phyloP scores from a whole-genome alignment of 2,113 vertebrate genomes.

The Sialia sialis region DNA sequence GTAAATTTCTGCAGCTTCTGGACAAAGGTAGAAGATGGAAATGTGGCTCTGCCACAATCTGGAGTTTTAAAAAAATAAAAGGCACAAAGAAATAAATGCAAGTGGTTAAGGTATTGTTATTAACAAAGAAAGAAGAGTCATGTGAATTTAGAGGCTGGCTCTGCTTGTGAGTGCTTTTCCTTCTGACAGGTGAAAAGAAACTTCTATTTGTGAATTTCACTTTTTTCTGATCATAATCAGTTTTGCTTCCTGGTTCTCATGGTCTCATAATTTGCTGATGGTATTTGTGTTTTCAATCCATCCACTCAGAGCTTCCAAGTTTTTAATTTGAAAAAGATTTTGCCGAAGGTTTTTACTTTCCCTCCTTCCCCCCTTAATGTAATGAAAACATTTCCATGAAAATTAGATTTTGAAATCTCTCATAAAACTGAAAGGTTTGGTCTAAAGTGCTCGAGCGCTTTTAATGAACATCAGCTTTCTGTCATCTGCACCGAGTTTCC shows the following conservation, averaged over 20 bases:
- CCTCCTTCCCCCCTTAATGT: background rate
- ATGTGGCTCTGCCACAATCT: background rate
- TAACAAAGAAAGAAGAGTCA: background rate
- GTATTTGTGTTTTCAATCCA: conserved; percentile 38
- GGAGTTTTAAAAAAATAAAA: background rate
- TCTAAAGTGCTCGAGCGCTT: background rate
- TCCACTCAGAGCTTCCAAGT: conserved; percentile 6
- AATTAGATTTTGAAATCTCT: conserved; percentile 49
- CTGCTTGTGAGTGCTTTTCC: background rate
- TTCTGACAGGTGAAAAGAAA: background rate
- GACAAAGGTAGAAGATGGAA: background rate
- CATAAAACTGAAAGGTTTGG: conserved; percentile 39
- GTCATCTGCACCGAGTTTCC: conserved; percentile 40
- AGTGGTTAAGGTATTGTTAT: background rate
- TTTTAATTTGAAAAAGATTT: conserved; percentile 57
- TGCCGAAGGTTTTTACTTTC: background rate
- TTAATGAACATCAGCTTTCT: conserved; percentile 56
- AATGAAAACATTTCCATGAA: conserved; percentile 50
- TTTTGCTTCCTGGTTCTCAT: conserved; percentile 52
- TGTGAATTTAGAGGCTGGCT: background rate
- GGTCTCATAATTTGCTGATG: conserved; percentile 34
- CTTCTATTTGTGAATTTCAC: conserved; percentile 28
- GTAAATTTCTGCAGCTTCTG: background rate
- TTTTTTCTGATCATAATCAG: conserved; percentile 6
- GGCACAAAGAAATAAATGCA: background rate